Conservation (phyloP, 1,140 invertebrate genomes). For the Hyles euphorbiae region DNA sequence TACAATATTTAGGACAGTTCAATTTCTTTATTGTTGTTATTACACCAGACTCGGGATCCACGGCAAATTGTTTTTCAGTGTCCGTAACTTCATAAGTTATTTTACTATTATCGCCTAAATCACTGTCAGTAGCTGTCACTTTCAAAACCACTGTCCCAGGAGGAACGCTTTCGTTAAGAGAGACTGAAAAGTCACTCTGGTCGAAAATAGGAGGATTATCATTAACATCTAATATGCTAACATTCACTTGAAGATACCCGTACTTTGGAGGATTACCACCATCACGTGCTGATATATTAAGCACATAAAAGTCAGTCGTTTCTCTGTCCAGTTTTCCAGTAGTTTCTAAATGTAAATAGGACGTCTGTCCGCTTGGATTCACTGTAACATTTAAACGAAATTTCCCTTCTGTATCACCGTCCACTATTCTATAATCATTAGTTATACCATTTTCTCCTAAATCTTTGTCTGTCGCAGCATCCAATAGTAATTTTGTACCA, state of each 20-base stretch:
- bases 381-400: slow-evolving; percentile 91
- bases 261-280: slow-evolving; percentile 86
- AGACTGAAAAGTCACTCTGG: slow-evolving; percentile 94
- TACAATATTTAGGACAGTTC: slow-evolving; percentile 83
- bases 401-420: slow-evolving; percentile 90
- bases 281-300: slow-evolving; percentile 94
- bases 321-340: slow-evolving; percentile 93
- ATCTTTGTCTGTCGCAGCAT: slow-evolving; percentile 92
- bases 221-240: slow-evolving; percentile 94
- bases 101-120: slow-evolving; percentile 93
- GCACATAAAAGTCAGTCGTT: slow-evolving; percentile 85
- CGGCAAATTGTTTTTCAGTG: slow-evolving; percentile 88
- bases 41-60: slow-evolving; percentile 91
- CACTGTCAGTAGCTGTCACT: slow-evolving; percentile 94
- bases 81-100: slow-evolving; percentile 93
- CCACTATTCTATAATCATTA: slow-evolving; percentile 91
- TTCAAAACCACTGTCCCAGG: slow-evolving; percentile 91
- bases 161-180: slow-evolving; percentile 92
- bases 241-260: slow-evolving; percentile 92
- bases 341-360: slow-evolving; percentile 93
- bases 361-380: slow-evolving; percentile 91
- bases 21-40: slow-evolving; percentile 88
- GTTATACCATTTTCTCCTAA: slow-evolving; percentile 90
- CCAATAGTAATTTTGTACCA: slow-evolving; percentile 89
- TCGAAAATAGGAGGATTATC: slow-evolving; percentile 96